Evolutionary conservation across 2,113 vertebrate species (phyloP).

Genomic region (Anguilla japonica): DNA sequence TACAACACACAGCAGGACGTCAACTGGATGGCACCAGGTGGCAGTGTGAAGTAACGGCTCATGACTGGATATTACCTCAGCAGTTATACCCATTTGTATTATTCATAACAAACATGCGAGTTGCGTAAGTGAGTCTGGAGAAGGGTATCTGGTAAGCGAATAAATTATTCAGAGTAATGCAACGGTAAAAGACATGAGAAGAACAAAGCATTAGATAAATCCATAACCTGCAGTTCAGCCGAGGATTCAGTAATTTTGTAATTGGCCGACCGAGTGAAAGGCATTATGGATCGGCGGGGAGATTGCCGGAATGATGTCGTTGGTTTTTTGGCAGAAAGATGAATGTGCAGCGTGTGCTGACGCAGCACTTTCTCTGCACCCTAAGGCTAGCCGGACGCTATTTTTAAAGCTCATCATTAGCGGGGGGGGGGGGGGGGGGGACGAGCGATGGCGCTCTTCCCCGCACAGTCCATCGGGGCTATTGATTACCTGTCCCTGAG

Average conservation of each 20-base stretch:
- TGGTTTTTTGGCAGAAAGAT: neutral
- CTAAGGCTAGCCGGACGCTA: slow-evolving; percentile 29
- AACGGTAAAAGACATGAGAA: neutral
- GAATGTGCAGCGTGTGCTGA: slow-evolving; percentile 42
- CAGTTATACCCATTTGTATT: neutral
- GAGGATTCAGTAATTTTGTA: neutral
- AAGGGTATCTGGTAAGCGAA: neutral
- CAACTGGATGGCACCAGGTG: neutral
- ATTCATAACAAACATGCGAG: neutral
- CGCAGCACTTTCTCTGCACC: slow-evolving; percentile 36
- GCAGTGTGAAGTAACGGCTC: neutral
- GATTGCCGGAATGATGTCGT: neutral
- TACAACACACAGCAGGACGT: too few species aligned
- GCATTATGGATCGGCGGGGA: neutral
- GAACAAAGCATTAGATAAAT: neutral
- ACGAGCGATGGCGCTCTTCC: slow-evolving; percentile 41
- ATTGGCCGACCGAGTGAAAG: neutral
- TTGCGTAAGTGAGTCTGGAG: too few species aligned
- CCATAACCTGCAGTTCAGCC: neutral
- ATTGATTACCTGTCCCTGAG: slow-evolving; percentile 47
- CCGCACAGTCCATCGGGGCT: slow-evolving; percentile 42
- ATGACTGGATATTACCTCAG: neutral
- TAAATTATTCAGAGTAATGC: neutral
- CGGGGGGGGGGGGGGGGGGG: slow-evolving; percentile 21
- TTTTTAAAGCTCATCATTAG: slow-evolving; percentile 44